phyloP scores from a whole-genome alignment of 2,797 vertebrate genomes.

The Darevskia mixta region DNA sequence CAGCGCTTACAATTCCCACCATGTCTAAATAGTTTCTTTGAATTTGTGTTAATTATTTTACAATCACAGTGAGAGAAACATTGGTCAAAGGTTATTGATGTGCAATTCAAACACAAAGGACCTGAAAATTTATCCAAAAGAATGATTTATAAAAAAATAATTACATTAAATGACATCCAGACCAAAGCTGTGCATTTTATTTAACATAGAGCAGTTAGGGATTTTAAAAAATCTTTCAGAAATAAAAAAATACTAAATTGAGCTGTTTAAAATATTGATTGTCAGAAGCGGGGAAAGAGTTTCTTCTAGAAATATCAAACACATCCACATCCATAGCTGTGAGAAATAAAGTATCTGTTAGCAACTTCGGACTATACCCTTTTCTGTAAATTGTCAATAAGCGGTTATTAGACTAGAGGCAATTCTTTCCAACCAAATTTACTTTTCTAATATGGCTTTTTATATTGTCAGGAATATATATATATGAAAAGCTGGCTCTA shows the following conservation, averaged over 20 bases:
- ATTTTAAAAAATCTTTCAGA: not conserved
- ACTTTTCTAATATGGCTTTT: not conserved
- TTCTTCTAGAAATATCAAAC: not conserved
- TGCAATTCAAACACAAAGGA: not conserved
- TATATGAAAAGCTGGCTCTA: constrained; percentile 43
- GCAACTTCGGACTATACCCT: not conserved
- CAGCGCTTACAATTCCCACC: not conserved
- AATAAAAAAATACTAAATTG: not conserved
- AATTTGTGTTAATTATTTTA: not conserved
- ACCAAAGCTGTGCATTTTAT: not conserved
- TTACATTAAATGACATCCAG: not conserved
- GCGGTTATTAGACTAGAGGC: not conserved
- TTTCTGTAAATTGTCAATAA: not conserved
- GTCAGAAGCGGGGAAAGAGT: not conserved
- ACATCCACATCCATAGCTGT: not conserved
- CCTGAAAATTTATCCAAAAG: not conserved
- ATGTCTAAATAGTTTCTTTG: not conserved
- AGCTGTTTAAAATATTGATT: not conserved
- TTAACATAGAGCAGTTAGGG: not conserved
- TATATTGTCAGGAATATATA: not conserved
- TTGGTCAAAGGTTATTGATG: not conserved
- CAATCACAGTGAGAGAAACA: constrained; percentile 3
- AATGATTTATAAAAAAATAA: not conserved
- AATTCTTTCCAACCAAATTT: not conserved
- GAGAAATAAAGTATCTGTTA: not conserved